Evolutionary conservation across 2,113 vertebrate species (phyloP).

Genomic region (Castor canadensis): DNA sequence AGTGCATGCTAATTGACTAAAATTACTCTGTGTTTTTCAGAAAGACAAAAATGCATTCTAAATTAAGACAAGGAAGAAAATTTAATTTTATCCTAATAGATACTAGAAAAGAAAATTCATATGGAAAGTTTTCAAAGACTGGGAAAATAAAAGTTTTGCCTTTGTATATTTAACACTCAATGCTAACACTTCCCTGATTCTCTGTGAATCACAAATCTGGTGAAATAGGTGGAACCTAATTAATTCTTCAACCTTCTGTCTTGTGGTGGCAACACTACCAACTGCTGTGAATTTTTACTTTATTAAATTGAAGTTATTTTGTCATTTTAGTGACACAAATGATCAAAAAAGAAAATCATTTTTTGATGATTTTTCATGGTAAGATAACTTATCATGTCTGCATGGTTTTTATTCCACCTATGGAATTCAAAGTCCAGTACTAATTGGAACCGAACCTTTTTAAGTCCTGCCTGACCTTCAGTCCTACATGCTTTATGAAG

Average conservation of each 20-base stretch:
- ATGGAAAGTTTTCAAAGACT: not conserved
- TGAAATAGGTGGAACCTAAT: not conserved
- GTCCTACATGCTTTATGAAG: not conserved
- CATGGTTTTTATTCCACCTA: not conserved
- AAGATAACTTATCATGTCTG: not conserved
- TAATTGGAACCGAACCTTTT: not conserved
- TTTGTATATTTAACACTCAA: not conserved
- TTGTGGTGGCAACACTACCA: not conserved
- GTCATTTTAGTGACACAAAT: not conserved
- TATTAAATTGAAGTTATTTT: not conserved
- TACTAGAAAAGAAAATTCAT: not conserved
- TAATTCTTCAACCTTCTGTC: not conserved
- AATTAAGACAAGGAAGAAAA: slow-evolving; percentile 46
- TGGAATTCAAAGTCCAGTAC: not conserved
- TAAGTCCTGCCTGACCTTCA: not conserved
- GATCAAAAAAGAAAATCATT: not conserved
- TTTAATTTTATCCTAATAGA: not conserved
- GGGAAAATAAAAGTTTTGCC: not conserved
- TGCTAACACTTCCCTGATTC: not conserved
- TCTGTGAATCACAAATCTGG: not conserved
- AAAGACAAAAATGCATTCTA: slow-evolving; percentile 57
- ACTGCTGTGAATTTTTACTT: not conserved
- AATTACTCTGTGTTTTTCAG: slow-evolving; percentile 60
- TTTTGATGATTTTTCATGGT: not conserved
- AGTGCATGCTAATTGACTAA: slow-evolving; percentile 59